These are phyloP conservation scores for Theretra japonica DNA, from an alignment of 2,888 invertebrate species.

Conservation along the genomic window DNA sequence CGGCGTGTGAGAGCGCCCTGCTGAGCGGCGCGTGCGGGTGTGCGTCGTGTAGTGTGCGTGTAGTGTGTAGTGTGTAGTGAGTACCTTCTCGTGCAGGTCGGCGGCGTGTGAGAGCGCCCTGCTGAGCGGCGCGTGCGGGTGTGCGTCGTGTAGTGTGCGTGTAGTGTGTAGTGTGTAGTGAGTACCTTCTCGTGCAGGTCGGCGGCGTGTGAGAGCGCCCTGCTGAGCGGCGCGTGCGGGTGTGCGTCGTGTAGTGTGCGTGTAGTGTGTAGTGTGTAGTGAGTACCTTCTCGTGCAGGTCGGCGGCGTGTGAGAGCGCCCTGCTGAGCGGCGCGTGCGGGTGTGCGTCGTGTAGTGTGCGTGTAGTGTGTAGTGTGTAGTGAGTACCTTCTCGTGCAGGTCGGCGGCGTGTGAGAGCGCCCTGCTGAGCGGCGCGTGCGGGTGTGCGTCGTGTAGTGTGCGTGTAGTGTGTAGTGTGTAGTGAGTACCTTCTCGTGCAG, in stretches of 20 bases:
- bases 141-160: too few species aligned
- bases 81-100: not conserved
- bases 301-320: conserved; percentile 70
- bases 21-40: too few species aligned
- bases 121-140: too few species aligned
- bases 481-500: not conserved
- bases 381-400: too few species aligned
- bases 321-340: too few species aligned
- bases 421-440: conserved; percentile 89
- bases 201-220: conserved; percentile 54
- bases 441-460: conserved; percentile 89
- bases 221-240: conserved; percentile 43
- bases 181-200: too few species aligned
- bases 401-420: conserved; percentile 84
- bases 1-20: conserved; percentile 70
- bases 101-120: not conserved
- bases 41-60: too few species aligned
- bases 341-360: too few species aligned
- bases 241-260: conserved; percentile 31
- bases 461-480: conserved; percentile 85
- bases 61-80: not conserved
- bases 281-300: too few species aligned
- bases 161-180: too few species aligned
- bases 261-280: too few species aligned
- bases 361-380: too few species aligned